phyloP scores from a whole-genome alignment of 1,140 invertebrate species.

The Ericerus pela region DNA sequence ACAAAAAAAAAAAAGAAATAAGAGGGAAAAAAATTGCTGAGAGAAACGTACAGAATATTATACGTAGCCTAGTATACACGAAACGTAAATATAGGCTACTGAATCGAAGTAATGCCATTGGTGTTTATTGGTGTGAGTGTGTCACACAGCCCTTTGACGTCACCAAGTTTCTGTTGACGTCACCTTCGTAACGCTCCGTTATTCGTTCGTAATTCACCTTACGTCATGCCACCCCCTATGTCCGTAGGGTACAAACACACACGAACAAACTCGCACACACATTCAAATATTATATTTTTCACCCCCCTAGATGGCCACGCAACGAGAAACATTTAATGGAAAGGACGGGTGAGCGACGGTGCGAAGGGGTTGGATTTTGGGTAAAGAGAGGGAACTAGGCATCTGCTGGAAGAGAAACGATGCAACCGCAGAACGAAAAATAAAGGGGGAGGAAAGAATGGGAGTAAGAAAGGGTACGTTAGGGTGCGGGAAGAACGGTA shows the following conservation, averaged over 20 bases:
- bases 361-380: too few species aligned
- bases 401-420: too few species aligned
- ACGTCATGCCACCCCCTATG: neutral
- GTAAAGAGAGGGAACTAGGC: too few species aligned
- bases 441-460: too few species aligned
- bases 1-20: too few species aligned
- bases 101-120: neutral
- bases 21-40: neutral
- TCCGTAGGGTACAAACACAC: neutral
- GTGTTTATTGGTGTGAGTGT: neutral
- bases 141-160: neutral
- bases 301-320: too few species aligned
- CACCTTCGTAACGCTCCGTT: neutral
- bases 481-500: too few species aligned
- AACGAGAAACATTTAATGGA: too few species aligned
- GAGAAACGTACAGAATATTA: neutral
- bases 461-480: too few species aligned
- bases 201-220: conserved; percentile 8
- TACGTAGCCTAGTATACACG: conserved; percentile 4
- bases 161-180: neutral
- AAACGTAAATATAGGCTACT: conserved; percentile 8
- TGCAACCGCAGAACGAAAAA: too few species aligned
- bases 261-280: neutral
- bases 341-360: too few species aligned
- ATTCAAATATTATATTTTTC: too few species aligned